Percentiles rank a stretch among this genome's conserved stretches.
Evolutionary conservation across 2,113 vertebrate genomes (phyloP).

Genomic region (Catharus minimus): DNA sequence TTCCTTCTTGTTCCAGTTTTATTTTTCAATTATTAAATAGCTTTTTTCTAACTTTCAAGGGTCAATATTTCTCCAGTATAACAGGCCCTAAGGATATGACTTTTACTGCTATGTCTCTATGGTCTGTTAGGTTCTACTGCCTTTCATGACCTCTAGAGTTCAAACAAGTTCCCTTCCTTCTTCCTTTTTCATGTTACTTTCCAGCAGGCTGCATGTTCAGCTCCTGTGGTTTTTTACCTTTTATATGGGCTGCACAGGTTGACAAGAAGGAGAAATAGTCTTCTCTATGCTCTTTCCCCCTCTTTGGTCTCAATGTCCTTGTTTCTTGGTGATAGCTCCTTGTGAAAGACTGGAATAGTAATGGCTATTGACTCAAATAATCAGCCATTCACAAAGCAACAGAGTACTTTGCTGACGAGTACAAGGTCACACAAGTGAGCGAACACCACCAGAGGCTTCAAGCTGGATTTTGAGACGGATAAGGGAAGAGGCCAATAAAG

Average conservation of each 20-base stretch:
- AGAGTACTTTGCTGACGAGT: neutral
- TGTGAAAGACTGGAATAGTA: neutral
- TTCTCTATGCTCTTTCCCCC: neutral
- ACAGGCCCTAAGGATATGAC: neutral
- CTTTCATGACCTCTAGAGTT: neutral
- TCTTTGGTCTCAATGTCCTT: neutral
- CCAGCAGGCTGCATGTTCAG: neutral
- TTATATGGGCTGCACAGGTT: neutral
- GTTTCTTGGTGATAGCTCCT: neutral
- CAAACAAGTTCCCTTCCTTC: neutral
- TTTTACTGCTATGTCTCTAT: neutral
- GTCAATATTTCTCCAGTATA: neutral
- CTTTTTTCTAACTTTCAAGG: neutral
- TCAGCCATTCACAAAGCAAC: neutral
- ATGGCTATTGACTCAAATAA: neutral
- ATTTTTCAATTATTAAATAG: neutral
- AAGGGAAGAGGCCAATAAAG: neutral
- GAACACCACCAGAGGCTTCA: neutral
- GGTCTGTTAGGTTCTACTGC: neutral
- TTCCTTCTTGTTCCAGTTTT: neutral
- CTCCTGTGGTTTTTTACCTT: neutral
- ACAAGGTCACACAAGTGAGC: neutral
- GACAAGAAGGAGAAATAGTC: neutral
- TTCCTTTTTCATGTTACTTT: neutral
- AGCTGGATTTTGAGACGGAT: neutral